Evolutionary conservation across 2,888 invertebrate genomes (phyloP).

Genomic region (Alentia gelatinosa): DNA sequence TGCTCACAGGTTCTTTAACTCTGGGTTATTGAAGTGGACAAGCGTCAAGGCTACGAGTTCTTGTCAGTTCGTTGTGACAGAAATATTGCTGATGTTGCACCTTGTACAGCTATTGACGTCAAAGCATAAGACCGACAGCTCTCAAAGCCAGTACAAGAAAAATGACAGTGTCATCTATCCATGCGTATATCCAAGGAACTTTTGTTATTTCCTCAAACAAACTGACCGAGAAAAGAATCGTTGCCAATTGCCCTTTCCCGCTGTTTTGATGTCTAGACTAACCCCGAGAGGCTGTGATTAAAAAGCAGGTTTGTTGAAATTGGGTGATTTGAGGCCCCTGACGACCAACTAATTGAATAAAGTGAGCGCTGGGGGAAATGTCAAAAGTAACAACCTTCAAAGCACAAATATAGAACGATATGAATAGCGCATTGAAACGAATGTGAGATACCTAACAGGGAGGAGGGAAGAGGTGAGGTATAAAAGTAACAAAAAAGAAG

Average conservation of each 20-base stretch:
- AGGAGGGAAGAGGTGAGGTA: not conserved
- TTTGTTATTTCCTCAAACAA: not conserved
- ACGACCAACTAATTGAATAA: not conserved
- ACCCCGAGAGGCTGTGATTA: not conserved
- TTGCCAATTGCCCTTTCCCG: constrained; percentile 7
- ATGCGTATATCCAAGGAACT: not conserved
- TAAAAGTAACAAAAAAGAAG: not conserved
- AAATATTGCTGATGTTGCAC: not conserved
- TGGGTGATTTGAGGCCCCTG: constrained; percentile 36
- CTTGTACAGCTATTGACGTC: not conserved
- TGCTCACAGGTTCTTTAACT: too few species aligned
- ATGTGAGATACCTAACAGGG: not conserved
- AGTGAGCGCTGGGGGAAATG: constrained; percentile 10
- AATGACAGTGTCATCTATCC: not conserved
- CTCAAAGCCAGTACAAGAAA: not conserved
- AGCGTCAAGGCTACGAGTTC: too few species aligned
- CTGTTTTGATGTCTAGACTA: constrained; percentile 5
- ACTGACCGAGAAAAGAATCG: not conserved
- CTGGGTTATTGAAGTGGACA: too few species aligned
- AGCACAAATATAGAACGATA: not conserved
- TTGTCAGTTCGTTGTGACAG: not conserved
- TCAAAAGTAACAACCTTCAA: constrained; percentile 19
- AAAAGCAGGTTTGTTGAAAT: not conserved
- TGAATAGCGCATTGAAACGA: constrained; percentile 5
- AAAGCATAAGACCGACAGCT: not conserved